Conservation (phyloP, 2,797 vertebrate genomes). For the Naso thynnoides region DNA sequence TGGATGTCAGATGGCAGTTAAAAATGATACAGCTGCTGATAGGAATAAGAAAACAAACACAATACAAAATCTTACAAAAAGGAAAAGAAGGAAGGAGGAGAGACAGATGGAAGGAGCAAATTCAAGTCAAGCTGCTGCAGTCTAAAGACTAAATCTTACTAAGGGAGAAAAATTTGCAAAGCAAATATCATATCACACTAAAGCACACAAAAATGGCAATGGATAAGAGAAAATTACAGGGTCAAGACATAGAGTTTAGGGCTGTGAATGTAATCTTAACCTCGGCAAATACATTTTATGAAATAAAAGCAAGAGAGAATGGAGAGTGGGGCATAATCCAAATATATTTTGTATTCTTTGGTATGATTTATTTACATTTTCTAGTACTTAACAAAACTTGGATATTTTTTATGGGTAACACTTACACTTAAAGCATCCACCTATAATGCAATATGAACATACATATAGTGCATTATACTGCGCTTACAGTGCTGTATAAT, state of each 20-base stretch:
- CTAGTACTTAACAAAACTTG: neutral
- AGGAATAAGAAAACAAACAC: slow-evolving; percentile 15
- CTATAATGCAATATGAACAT: too few species aligned
- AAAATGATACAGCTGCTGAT: slow-evolving; percentile 7
- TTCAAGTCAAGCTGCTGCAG: neutral
- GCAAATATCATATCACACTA: slow-evolving; percentile 10
- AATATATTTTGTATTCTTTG: neutral
- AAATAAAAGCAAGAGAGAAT: neutral
- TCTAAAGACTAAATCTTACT: slow-evolving; percentile 1
- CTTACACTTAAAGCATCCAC: too few species aligned
- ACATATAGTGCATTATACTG: too few species aligned
- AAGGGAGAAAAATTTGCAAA: slow-evolving; percentile 15
- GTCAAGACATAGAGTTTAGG: neutral
- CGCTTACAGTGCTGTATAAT: too few species aligned
- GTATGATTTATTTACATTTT: neutral
- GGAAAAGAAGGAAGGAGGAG: neutral
- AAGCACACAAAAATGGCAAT: neutral
- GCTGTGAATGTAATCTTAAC: neutral
- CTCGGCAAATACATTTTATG: neutral
- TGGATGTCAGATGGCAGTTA: slow-evolving; percentile 38
- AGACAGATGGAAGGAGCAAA: neutral
- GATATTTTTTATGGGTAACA: too few species aligned
- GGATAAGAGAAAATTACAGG: slow-evolving; percentile 14
- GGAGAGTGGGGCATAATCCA: neutral
- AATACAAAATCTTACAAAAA: neutral